A percentile compares a stretch with the other conserved stretches of the same genome.
Evolutionary conservation across 2,888 invertebrate species (phyloP).

Genomic region (Allacma fusca): DNA sequence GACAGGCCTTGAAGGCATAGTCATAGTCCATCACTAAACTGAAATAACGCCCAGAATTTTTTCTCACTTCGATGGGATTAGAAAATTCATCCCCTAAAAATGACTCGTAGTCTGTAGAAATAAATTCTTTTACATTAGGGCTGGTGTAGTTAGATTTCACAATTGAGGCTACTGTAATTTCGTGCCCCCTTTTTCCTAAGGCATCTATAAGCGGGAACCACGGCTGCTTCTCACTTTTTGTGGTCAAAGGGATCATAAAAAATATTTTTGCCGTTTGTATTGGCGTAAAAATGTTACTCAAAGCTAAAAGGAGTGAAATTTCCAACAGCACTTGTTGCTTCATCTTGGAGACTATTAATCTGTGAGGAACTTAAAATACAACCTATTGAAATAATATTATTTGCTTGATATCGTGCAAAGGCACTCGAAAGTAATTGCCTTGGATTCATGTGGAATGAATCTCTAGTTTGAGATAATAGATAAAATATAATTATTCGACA

Average conservation of each 20-base stretch:
- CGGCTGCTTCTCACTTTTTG: slow-evolving; percentile 21
- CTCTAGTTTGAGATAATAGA: too few relatives aligned
- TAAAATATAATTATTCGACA: too few relatives aligned
- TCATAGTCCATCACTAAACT: background rate
- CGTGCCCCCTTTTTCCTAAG: background rate
- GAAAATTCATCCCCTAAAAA: slow-evolving; percentile 1
- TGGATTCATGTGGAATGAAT: too few relatives aligned
- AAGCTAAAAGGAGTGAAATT: too few relatives aligned
- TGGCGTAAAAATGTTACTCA: too few relatives aligned
- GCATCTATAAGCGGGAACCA: background rate
- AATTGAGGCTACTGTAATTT: slow-evolving; percentile 1
- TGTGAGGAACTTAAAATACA: too few relatives aligned
- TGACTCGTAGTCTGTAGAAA: background rate
- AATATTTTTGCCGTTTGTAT: background rate
- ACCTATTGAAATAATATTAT: too few relatives aligned
- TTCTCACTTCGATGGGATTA: background rate
- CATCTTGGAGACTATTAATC: too few relatives aligned
- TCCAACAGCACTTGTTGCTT: too few relatives aligned
- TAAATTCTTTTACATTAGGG: background rate
- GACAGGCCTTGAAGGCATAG: too few relatives aligned
- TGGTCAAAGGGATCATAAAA: background rate
- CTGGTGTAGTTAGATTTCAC: background rate
- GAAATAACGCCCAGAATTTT: background rate
- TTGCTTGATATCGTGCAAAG: too few relatives aligned
- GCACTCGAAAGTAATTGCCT: too few relatives aligned